These are phyloP conservation scores for Brienomyrus longianalis DNA, from an alignment of 2,113 vertebrate genomes.

Conservation along the genomic window DNA sequence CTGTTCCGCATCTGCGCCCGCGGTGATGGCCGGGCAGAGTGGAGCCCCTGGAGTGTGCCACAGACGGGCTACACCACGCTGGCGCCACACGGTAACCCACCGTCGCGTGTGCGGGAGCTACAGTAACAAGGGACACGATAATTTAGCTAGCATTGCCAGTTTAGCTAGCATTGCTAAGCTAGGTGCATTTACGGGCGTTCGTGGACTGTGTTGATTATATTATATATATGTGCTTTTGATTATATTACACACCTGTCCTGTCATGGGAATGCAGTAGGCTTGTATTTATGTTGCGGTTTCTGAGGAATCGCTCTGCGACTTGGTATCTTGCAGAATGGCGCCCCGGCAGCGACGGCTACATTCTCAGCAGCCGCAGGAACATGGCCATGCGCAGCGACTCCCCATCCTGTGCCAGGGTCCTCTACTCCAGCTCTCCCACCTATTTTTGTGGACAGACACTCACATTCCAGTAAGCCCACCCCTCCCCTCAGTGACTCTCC, in stretches of 20 bases:
- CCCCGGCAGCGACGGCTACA: constrained; percentile 82
- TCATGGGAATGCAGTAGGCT: neutral
- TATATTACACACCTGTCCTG: neutral
- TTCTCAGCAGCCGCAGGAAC: constrained; percentile 89
- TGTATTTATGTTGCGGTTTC: neutral
- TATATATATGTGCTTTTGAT: neutral
- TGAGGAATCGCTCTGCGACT: neutral
- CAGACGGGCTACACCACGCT: constrained; percentile 76
- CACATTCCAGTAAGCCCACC: constrained; percentile 77
- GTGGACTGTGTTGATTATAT: too few relatives aligned
- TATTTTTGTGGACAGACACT: constrained; percentile 90
- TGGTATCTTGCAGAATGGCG: constrained; percentile 69
- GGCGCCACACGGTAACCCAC: constrained; percentile 75
- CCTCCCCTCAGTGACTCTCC: neutral
- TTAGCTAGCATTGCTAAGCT: neutral
- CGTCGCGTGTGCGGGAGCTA: neutral
- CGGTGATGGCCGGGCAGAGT: constrained; percentile 86
- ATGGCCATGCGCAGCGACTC: constrained; percentile 85
- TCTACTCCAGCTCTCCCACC: constrained; percentile 86
- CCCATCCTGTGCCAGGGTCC: constrained; percentile 58
- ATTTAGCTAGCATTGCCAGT: neutral
- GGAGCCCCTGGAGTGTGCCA: constrained; percentile 93
- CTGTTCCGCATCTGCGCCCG: constrained; percentile 89
- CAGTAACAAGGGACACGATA: neutral
- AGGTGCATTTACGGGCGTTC: too few relatives aligned